Base-by-base conservation (phyloP, 2,888 invertebrate genomes). In the Schizotus pectinicornis region DNA sequence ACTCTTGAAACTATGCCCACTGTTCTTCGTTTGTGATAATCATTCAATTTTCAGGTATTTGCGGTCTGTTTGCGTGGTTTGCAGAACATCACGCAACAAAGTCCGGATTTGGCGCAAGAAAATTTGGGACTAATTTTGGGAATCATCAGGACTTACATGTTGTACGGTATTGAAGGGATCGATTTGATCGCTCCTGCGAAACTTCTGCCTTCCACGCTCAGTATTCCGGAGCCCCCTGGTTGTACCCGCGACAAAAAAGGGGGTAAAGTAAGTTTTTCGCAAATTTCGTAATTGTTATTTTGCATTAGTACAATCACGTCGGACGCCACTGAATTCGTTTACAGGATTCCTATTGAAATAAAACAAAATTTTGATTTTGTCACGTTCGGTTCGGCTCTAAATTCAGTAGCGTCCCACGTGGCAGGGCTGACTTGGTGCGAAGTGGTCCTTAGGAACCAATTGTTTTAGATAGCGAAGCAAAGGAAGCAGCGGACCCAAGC, bases 181-280 rank as follows among this genome's bases (percentile, higher is more conserved):
- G 74, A 81, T 7, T 74, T 73, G 61, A 76, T 78, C 33, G 81
- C 78, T 3, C 84, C 87, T 1, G 82, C 81, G 67, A 83, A 80
- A 51, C 65, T 89, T 30, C 78, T 83, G 75, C 85, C 88, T 0
- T 83, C 88, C 0, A 85, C 86, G 64, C 84, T 88, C 64, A 83
- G 84, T 12, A 75, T 87, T 35, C 84, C 85, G 7, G 83, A 85
- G 61, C 77, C 81, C 0, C 35, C 71, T 11, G 39, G 65, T 59
- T 57, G 68, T 7, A 69, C 77, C n/a, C 66, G 64, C 14, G 76
- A 75, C 49, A 81, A 79, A 59, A 81, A 81, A 69, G 86, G 87
- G n/a, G 88, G 88, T 65, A 87, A 86, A 79, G 84, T 86, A 77
- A 67, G 60, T 56, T 46, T 39, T 13, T 47, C 31, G n/a, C n/a